These are phyloP conservation scores for Larimichthys crocea DNA, from an alignment of 2,113 vertebrate species.

Conservation along the genomic window DNA sequence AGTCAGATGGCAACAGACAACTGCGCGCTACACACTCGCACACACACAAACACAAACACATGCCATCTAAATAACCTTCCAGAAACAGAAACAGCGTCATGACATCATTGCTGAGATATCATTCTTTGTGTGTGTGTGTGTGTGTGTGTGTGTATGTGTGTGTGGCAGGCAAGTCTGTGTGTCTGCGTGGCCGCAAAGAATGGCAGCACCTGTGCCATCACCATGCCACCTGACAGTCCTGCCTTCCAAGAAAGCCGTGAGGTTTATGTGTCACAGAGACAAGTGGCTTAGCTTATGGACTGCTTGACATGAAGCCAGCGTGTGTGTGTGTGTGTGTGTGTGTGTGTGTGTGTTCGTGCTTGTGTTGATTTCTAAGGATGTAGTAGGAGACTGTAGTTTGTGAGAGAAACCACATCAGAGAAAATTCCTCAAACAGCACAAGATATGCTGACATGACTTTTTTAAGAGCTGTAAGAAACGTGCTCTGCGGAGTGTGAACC, in stretches of 20 bases:
- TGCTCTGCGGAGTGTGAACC: no score
- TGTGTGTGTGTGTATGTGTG: slow-evolving; percentile 33
- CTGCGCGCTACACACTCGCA: slow-evolving; percentile 33
- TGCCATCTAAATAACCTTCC: slow-evolving; percentile 59
- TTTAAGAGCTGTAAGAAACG: slow-evolving; percentile 24
- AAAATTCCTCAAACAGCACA: slow-evolving; percentile 25
- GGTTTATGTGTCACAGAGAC: slow-evolving; percentile 35
- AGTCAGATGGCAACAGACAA: slow-evolving; percentile 45
- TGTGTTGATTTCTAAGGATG: slow-evolving; percentile 12
- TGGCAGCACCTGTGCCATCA: slow-evolving; percentile 33
- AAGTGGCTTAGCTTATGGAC: slow-evolving; percentile 23
- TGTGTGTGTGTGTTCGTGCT: neutral
- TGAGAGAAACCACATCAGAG: slow-evolving; percentile 15
- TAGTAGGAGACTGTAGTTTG: slow-evolving; percentile 8
- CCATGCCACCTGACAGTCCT: slow-evolving; percentile 29
- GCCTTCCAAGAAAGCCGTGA: slow-evolving; percentile 49
- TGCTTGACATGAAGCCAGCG: slow-evolving; percentile 7
- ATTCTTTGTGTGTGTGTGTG: neutral
- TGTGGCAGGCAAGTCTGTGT: neutral
- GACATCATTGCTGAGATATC: slow-evolving; percentile 53
- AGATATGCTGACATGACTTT: slow-evolving; percentile 29
- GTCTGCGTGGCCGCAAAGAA: slow-evolving; percentile 23
- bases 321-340: neutral
- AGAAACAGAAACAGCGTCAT: slow-evolving; percentile 62
- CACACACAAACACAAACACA: slow-evolving; percentile 31